Evolutionary conservation across 2,797 vertebrate genomes (phyloP), one percentile per base, ranked within the genome.

Genomic region (Acanthurus tractus): DNA sequence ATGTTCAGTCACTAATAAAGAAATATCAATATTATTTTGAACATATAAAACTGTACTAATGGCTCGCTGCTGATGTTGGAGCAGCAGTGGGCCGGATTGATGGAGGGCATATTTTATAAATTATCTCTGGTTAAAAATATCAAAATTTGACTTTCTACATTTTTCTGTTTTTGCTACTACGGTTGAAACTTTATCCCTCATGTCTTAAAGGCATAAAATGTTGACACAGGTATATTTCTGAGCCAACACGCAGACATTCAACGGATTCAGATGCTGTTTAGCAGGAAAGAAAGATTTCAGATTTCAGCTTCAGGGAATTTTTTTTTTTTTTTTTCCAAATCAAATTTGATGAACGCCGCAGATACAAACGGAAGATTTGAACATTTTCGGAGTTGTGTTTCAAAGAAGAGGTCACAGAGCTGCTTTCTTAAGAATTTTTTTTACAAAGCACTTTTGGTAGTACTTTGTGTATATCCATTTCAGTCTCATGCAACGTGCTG

Each of bases 391-490:
- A 72, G 75, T 82, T 79, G 4, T n/a, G 70, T 90, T 91, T 88
- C 83, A 87, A 85, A 92, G 80, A 22, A 66, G 68, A 89, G 82
- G 83, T 91, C 81, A 70, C 67, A 20, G 49, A 73, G 38, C 49
- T 90, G 84, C 87, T 92, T 89, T 89, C 72, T 81, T 74, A 80
- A 75, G 79, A 42, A 34, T 66, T 78, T 86, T 78, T 86, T 29
- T 29, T 29, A 85, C 81, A 64, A 86, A 87, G 86, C 71, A 38
- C 71, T 69, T 69, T 86, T 87, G 77, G 61, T 88, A 49, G 66
- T 36, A 76, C 73, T 76, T 50, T 89, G 91, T 86, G 82, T 90
- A 82, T 90, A 91, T 94, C 87, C 74, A 85, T 94, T 92, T 91
- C 87, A 87, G 83, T 67, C 67, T 90, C 87, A 85, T 87, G 85